Percentiles rank a stretch among this genome's conserved stretches.
These are phyloP conservation scores for Corbicula japonica DNA, from an alignment of 2,888 invertebrate species.

Conservation along the genomic window DNA sequence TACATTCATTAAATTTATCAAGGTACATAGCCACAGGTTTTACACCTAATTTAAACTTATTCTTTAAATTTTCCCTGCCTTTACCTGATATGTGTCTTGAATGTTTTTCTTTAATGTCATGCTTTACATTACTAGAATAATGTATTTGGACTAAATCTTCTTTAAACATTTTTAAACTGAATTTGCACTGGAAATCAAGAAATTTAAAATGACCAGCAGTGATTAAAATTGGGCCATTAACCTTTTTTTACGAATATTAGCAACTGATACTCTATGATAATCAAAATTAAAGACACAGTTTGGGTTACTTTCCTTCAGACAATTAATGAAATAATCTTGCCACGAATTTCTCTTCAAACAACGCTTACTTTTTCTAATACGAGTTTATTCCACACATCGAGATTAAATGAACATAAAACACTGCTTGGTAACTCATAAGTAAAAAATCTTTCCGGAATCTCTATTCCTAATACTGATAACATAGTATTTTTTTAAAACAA, in stretches of 20 bases:
- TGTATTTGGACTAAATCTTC: background rate
- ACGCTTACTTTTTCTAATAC: background rate
- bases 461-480: too few species aligned
- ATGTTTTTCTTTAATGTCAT: background rate
- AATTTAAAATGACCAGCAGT: background rate
- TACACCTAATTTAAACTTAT: background rate
- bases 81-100: background rate
- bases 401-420: background rate
- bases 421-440: background rate
- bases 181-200: background rate
- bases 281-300: slow-evolving; percentile 7
- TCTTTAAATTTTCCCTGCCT: background rate
- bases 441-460: background rate
- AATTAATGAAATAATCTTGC: background rate
- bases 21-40: background rate
- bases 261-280: background rate
- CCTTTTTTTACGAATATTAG: background rate
- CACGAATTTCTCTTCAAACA: slow-evolving; percentile 8
- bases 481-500: too few species aligned
- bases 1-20: background rate
- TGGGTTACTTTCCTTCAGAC: background rate
- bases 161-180: background rate
- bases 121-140: slow-evolving; percentile 1
- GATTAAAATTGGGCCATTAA: background rate
- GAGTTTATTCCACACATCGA: background rate